Evolutionary conservation across 2,888 invertebrate species (phyloP).

Genomic region (Apomyelois bistriatella): DNA sequence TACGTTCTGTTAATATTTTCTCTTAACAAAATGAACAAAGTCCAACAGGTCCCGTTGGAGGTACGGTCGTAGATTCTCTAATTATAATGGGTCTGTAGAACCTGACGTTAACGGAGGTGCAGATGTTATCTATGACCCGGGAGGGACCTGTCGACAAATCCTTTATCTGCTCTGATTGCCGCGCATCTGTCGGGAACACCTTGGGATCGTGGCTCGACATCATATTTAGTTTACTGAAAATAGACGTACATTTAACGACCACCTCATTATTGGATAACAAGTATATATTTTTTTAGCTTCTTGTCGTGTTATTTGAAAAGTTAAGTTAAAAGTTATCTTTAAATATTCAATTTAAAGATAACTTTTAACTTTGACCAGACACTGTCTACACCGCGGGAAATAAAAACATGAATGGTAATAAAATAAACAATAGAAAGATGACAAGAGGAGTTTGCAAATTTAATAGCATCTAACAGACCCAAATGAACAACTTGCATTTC

Average conservation of each 20-base stretch:
- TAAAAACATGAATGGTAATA: too few relatives aligned
- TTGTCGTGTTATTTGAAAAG: too few relatives aligned
- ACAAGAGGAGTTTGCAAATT: background rate
- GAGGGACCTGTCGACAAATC: conserved; percentile 25
- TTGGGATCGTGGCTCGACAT: background rate
- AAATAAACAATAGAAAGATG: background rate
- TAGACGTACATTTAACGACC: too few relatives aligned
- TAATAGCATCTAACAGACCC: conserved; percentile 5
- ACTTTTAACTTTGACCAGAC: too few relatives aligned
- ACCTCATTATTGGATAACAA: too few relatives aligned
- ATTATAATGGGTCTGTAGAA: conserved; percentile 27
- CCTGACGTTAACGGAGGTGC: conserved; percentile 34
- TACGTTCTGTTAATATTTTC: too few relatives aligned
- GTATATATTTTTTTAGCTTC: too few relatives aligned
- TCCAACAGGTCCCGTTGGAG: background rate
- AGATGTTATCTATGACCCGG: conserved; percentile 38
- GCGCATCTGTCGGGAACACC: background rate
- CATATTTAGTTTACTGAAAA: too few relatives aligned
- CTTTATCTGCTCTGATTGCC: conserved; percentile 29
- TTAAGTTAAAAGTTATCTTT: too few relatives aligned
- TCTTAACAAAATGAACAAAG: background rate
- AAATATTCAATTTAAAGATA: too few relatives aligned
- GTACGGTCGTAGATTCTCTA: conserved; percentile 4
- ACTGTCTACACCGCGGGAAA: too few relatives aligned
- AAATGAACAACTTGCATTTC: conserved; percentile 18